phyloP scores from a whole-genome alignment of 2,888 invertebrate genomes.

The Pristionchus maxplancki region DNA sequence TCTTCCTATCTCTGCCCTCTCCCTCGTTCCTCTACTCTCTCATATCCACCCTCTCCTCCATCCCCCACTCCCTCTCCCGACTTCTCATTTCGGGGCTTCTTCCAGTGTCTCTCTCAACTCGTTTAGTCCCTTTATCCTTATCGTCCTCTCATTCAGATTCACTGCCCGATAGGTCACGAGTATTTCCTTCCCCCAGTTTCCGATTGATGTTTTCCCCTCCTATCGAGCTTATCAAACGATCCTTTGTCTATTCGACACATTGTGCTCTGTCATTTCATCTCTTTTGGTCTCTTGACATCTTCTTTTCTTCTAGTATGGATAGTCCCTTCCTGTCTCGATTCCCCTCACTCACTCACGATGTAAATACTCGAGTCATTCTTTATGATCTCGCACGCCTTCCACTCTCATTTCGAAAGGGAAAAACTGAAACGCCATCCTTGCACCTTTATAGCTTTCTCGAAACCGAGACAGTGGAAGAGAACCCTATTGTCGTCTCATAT shows the following conservation, averaged over 20 bases:
- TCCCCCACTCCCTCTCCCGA: constrained; percentile 8
- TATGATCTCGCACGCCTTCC: not conserved
- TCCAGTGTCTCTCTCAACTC: constrained; percentile 39
- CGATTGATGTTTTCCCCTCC: constrained; percentile 26
- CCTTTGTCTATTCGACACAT: constrained; percentile 25
- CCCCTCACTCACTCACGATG: constrained; percentile 12
- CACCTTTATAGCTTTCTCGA: not conserved
- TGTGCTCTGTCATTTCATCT: not conserved
- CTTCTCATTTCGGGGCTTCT: constrained; percentile 36
- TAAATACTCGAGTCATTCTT: constrained; percentile 45
- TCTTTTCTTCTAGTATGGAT: not conserved
- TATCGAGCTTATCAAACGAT: constrained; percentile 34
- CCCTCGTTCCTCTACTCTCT: not conserved
- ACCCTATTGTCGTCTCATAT: not conserved
- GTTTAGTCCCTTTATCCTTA: constrained; percentile 34
- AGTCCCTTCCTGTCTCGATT: constrained; percentile 2
- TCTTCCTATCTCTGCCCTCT: not conserved
- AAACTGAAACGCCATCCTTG: not conserved
- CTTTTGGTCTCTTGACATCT: constrained; percentile 2
- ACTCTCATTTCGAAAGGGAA: constrained; percentile 9
- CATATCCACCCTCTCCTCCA: not conserved
- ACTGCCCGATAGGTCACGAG: not conserved
- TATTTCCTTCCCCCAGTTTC: constrained; percentile 6
- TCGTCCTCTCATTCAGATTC: constrained; percentile 7
- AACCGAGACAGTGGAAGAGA: not conserved